Conservation (phyloP, 2,888 invertebrate species). For the Halictus quadricinctus region DNA sequence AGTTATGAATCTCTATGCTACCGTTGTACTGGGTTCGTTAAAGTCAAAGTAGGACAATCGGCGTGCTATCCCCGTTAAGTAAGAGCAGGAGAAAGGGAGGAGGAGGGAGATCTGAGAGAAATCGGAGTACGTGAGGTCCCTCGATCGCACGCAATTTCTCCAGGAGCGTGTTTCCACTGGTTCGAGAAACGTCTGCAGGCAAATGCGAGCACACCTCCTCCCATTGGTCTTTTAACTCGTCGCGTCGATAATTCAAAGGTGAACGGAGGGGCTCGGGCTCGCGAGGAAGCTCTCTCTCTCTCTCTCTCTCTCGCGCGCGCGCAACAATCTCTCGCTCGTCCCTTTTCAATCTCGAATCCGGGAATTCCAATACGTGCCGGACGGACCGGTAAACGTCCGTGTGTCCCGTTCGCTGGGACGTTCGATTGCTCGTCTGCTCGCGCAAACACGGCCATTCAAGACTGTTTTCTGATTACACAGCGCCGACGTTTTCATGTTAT, state of each 20-base stretch:
- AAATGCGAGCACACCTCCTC: neutral
- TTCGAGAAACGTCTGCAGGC: neutral
- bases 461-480: slow-evolving; percentile 56
- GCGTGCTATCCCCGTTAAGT: neutral
- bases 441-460: slow-evolving; percentile 40
- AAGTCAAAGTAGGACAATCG: neutral
- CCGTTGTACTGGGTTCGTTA: neutral
- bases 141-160: neutral
- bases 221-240: slow-evolving; percentile 19
- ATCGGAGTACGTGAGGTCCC: neutral
- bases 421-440: neutral
- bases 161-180: neutral
- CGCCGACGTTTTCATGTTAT: slow-evolving; percentile 43
- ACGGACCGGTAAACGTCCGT: slow-evolving; percentile 34
- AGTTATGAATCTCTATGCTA: too few species aligned
- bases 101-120: neutral
- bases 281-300: slow-evolving; percentile 44
- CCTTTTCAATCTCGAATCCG: slow-evolving; percentile 63
- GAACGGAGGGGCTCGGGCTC: slow-evolving; percentile 37
- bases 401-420: slow-evolving; percentile 37
- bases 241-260: slow-evolving; percentile 62
- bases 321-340: slow-evolving; percentile 25
- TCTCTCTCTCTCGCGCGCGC: neutral
- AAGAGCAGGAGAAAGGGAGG: neutral
- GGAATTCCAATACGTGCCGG: slow-evolving; percentile 54